Percentiles rank a stretch among this genome's conserved stretches.
These are phyloP conservation scores for Paramuricea clavata DNA, from an alignment of 92 coral and sea anemone genomes.

Conservation along the genomic window DNA sequence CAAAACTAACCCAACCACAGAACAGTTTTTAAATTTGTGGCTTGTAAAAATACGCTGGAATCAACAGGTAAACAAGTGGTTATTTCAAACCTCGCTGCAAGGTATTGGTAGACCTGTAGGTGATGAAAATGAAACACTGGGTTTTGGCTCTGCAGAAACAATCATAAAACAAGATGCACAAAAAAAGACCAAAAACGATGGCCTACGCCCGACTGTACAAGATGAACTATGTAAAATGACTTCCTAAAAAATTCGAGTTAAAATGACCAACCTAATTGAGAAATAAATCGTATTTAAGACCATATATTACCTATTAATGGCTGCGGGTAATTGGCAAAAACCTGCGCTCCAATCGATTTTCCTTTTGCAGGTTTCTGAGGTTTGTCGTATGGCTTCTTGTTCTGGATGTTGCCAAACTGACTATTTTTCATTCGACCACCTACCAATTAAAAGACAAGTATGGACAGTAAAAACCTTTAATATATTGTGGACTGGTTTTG, in stretches of 20 bases:
- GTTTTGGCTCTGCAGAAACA: too few species aligned
- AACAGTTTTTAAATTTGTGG: too few species aligned
- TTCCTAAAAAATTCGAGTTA: neutral
- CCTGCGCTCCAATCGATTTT: slow-evolving; percentile 75
- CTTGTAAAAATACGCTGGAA: too few species aligned
- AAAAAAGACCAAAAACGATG: neutral
- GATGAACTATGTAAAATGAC: neutral
- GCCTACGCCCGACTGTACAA: too few species aligned
- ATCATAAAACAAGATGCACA: too few species aligned
- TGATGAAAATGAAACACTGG: too few species aligned
- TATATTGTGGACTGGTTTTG: too few species aligned
- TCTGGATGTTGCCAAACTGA: slow-evolving; percentile 55
- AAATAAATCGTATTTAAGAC: neutral
- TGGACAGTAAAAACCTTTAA: too few species aligned
- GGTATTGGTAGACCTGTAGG: too few species aligned
- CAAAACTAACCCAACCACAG: too few species aligned
- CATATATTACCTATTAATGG: slow-evolving; percentile 87
- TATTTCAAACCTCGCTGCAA: too few species aligned
- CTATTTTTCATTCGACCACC: slow-evolving; percentile 68
- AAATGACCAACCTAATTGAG: neutral
- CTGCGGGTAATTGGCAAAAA: slow-evolving; percentile 88
- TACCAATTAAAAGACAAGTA: neutral
- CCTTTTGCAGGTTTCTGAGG: slow-evolving; percentile 55
- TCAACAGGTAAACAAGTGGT: too few species aligned
- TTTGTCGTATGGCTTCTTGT: slow-evolving; percentile 84